Percentiles rank a stretch among this genome's conserved stretches.
Conservation (phyloP, 2,888 invertebrate species). For the Watsonalla binaria region DNA sequence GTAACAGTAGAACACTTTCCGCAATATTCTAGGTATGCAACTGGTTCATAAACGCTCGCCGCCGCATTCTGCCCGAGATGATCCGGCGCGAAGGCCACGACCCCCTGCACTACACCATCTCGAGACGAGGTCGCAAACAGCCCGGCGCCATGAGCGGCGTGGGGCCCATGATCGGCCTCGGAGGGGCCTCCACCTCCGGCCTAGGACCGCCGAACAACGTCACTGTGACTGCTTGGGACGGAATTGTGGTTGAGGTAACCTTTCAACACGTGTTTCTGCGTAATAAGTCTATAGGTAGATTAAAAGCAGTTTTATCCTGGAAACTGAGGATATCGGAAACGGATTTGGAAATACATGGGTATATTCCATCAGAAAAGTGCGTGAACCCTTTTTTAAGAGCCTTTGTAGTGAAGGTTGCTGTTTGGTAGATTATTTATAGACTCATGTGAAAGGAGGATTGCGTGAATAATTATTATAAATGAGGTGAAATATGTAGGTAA, state of each 20-base stretch:
- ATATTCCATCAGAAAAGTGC: no score
- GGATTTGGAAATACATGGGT: no score
- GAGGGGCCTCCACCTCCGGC: constrained; percentile 39
- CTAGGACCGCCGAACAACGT: constrained; percentile 37
- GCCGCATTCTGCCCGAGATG: constrained; percentile 95
- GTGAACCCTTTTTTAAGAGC: no score
- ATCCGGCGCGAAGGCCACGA: constrained; percentile 94
- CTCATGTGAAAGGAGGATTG: no score
- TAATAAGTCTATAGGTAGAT: background rate
- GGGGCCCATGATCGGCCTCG: constrained; percentile 43
- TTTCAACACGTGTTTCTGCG: background rate
- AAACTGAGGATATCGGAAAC: no score
- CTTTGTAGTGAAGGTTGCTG: no score
- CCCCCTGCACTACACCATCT: constrained; percentile 94
- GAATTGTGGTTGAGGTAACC: constrained; percentile 58
- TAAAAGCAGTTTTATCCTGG: background rate
- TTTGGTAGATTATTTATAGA: no score
- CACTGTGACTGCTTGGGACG: constrained; percentile 58
- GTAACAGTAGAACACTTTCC: background rate
- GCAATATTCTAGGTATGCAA: constrained; percentile 83
- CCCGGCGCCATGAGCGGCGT: constrained; percentile 50
- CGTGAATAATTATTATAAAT: no score
- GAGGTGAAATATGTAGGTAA: no score
- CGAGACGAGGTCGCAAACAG: constrained; percentile 88
- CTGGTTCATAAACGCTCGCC: constrained; percentile 97